A percentile compares a stretch with the other conserved stretches of the same genome.
Evolutionary conservation across 2,888 invertebrate genomes (phyloP).

Genomic region (Ariolimax columbianus): DNA sequence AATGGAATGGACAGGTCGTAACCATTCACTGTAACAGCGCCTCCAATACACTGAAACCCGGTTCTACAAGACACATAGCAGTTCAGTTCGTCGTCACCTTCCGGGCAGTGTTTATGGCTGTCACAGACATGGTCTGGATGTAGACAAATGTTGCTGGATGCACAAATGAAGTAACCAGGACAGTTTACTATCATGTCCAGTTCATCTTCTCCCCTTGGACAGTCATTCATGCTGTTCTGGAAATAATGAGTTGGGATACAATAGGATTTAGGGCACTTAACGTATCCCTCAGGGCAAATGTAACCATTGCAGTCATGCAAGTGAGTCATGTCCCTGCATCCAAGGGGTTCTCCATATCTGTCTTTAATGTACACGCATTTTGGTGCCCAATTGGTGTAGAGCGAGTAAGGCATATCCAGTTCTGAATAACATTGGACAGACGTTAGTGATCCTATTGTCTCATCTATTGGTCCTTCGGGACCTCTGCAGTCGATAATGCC

Average conservation of each 20-base stretch:
- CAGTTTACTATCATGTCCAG: background rate
- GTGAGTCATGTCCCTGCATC: slow-evolving; percentile 27
- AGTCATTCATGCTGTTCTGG: slow-evolving; percentile 5
- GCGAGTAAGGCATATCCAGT: background rate
- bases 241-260: slow-evolving; percentile 40
- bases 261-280: slow-evolving; percentile 37
- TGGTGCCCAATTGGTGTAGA: slow-evolving; percentile 33
- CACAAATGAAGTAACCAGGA: slow-evolving; percentile 26
- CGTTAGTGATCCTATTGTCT: slow-evolving; percentile 15
- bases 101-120: slow-evolving; percentile 14
- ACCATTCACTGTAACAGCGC: slow-evolving; percentile 8
- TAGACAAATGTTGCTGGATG: slow-evolving; percentile 3
- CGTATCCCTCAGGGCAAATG: slow-evolving; percentile 24
- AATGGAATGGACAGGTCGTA: background rate
- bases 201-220: slow-evolving; percentile 31
- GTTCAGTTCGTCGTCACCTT: slow-evolving; percentile 36
- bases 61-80: slow-evolving; percentile 24
- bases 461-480: slow-evolving; percentile 40
- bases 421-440: background rate
- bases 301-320: slow-evolving; percentile 6
- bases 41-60: slow-evolving; percentile 27
- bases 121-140: slow-evolving; percentile 47
- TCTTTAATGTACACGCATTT: slow-evolving; percentile 42
- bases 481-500: slow-evolving; percentile 25
- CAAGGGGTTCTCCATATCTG: background rate